Evolutionary conservation across 2,113 vertebrate genomes (phyloP), one percentile per base, ranked within the genome.

Genomic region (Taxidea taxus): DNA sequence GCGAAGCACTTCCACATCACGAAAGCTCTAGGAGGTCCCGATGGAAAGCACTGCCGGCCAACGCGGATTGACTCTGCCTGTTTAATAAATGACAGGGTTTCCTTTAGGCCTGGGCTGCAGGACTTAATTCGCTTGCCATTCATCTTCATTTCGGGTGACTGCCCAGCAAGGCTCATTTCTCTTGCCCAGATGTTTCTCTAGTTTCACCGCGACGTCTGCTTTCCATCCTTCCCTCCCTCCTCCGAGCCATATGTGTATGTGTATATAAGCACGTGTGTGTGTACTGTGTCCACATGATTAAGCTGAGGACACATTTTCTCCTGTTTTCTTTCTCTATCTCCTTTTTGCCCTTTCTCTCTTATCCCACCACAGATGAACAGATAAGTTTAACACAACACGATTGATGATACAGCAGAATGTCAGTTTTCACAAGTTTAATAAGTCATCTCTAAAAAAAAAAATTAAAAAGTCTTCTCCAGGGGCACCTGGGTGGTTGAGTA

Each of bases 291-390:
- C 20, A 89, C 31, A 44, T 29, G 4, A 31, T 74, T 31, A 87
- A 56, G 68, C 20, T 18, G 51, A 94, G 51, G 44, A 51, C 20
- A 39, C 42, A 47, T 37, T 25, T 37, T 7, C 74, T 47, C 58
- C 6, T 42, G 21, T 91, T 91, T 89, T 82, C 29, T 47, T 75
- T 92, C 56, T 54, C 25, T 15, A 16, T 72, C 54, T 87, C 54
- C 54, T 54, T 39, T 77, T 93, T 95, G 15, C 25, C 42, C 70
- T 82, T 91, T 88, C 37, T 95, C n/a, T 92, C 37, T 83, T 87
- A 92, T 47, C 58, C 74, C n/a, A 87, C 10, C 7, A 49, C 80
- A 66, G 94, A 83, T 74, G 77, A 96, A 44, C 9, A 83, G 37
- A 21, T 89, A 51, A 77, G 15, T 77, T 44, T 51, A 91, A 86